These are phyloP conservation scores for Euschistus heros DNA, from an alignment of 1,140 invertebrate genomes.

Conservation along the genomic window DNA sequence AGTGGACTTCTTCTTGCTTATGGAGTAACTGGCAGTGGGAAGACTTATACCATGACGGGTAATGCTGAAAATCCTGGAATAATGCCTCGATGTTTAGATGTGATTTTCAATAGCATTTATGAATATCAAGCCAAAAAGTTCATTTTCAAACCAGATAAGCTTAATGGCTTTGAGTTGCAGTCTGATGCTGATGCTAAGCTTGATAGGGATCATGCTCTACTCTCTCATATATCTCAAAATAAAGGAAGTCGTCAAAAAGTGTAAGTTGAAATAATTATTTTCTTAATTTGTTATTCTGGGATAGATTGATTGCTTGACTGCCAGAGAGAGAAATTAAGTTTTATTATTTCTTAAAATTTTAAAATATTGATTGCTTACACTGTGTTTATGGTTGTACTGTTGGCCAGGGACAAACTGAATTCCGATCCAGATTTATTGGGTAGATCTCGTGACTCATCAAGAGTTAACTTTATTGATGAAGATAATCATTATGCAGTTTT, in stretches of 20 bases:
- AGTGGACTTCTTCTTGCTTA: constrained; percentile 92
- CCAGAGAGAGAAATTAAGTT: neutral
- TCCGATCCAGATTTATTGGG: constrained; percentile 36
- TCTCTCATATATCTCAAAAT: constrained; percentile 1
- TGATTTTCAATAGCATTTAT: constrained; percentile 82
- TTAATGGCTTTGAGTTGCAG: constrained; percentile 89
- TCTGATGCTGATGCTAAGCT: constrained; percentile 75
- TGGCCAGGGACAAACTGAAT: constrained; percentile 26
- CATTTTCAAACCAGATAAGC: constrained; percentile 82
- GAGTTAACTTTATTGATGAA: constrained; percentile 58
- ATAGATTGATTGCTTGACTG: neutral
- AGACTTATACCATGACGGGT: constrained; percentile 90
- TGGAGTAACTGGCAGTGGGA: constrained; percentile 91
- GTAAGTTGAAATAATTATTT: constrained; percentile 10
- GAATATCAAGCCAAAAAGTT: constrained; percentile 67
- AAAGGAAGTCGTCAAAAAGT: neutral
- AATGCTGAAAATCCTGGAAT: constrained; percentile 46
- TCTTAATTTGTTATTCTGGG: neutral
- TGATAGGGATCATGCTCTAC: constrained; percentile 41
- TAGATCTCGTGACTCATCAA: constrained; percentile 43
- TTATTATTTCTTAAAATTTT: neutral
- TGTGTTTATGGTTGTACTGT: neutral
- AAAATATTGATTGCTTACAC: neutral
- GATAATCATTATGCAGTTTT: constrained; percentile 84
- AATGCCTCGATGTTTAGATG: constrained; percentile 66